Conservation (phyloP, 2,888 invertebrate genomes). For the Harpalus rubripes region DNA sequence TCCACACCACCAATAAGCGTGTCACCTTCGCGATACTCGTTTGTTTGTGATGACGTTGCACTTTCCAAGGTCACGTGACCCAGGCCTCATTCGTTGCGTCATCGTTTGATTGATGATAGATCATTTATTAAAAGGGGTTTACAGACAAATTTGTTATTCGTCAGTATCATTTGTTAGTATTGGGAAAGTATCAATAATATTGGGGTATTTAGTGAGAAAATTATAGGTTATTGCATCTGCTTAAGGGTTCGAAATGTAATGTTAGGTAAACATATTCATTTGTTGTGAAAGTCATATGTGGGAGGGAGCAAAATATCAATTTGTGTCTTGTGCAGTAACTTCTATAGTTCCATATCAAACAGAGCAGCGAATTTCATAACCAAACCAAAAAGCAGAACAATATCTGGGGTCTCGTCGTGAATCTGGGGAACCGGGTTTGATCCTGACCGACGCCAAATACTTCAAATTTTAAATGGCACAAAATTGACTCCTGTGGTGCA, state of each 20-base stretch:
- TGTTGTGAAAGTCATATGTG: background rate
- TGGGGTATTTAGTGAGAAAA: constrained; percentile 41
- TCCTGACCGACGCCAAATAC: too few relatives aligned
- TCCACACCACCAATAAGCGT: background rate
- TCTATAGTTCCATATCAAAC: too few relatives aligned
- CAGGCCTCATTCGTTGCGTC: constrained; percentile 27
- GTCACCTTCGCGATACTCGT: constrained; percentile 37
- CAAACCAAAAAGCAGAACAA: too few relatives aligned
- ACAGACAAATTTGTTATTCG: constrained; percentile 47
- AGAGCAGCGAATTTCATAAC: too few relatives aligned
- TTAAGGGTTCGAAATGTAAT: constrained; percentile 3
- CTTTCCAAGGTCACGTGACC: constrained; percentile 40
- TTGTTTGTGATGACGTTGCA: constrained; percentile 47
- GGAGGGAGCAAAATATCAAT: background rate
- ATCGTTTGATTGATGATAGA: constrained; percentile 28
- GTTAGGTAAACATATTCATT: background rate
- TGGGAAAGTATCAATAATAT: background rate
- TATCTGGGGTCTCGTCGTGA: too few relatives aligned
- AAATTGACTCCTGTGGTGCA: too few relatives aligned
- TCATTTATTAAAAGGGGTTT: constrained; percentile 53
- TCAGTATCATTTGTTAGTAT: constrained; percentile 23
- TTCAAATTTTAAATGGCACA: too few relatives aligned
- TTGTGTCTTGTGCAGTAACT: too few relatives aligned
- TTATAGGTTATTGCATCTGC: constrained; percentile 15
- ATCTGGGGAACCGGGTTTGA: too few relatives aligned